Evolutionary conservation across 2,888 invertebrate species (phyloP), one percentile per base, ranked within the genome.

Genomic region (Phrixothrix hirtus): DNA sequence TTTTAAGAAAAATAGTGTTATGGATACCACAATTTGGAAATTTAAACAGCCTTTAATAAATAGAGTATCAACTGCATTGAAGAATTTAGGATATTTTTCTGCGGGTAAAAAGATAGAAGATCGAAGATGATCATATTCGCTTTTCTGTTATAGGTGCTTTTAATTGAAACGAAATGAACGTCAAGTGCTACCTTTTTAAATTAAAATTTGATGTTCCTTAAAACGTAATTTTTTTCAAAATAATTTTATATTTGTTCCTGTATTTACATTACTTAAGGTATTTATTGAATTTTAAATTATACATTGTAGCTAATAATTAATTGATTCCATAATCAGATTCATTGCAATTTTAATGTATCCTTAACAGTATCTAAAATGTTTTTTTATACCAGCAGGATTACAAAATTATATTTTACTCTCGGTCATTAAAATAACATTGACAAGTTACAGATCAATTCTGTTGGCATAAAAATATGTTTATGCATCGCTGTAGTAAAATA

Each of bases 1-100:
- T 68, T 89, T 87, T 73, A 82, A 88, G 52, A 85, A 87, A 65
- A 83, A 87, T 68, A 87, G 88, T 39, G 81, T 88, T 52, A 81
- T 87, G 67, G 92, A 92, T 75, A 83, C 86, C 26, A 86, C 88
- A 45, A 85, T 92, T 62, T 91, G 90, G 90, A 84, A 86, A 68
- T 91, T 86, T 78, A 88, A 87, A 71, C 86, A 85, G 39, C 81
- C 83, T 64, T 79, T 92, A 4, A 79, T 87, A 46, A 75, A 81
- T 38, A 79, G 86, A 62, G 85, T 85, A 2, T 84, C 85, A 44
- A 78, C 80, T 51, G 85, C 87, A 27, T 78, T 92, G 46, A 80
- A 80, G 51, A 81, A 78, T 32, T 80, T 92, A 25, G 87, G 85
- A 36, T 90, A 89, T 74, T 82, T 75, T 82, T 69, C 72, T 1